These are phyloP conservation scores for Buteo buteo DNA, from an alignment of 2,113 vertebrate genomes.

Conservation along the genomic window DNA sequence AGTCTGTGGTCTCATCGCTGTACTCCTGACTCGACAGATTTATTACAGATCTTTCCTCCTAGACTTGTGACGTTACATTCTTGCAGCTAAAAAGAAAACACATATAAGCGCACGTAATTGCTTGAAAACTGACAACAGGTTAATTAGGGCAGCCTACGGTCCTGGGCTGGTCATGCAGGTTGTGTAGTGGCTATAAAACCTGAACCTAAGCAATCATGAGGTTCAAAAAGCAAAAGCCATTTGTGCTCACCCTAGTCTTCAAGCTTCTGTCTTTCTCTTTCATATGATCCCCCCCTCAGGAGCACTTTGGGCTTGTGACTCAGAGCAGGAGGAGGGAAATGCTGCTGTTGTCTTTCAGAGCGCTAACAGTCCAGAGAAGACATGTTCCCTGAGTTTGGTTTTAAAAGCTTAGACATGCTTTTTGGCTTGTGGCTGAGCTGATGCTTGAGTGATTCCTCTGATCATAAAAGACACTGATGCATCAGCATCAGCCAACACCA, in stretches of 20 bases:
- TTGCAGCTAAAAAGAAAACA: neutral
- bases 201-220: neutral
- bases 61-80: neutral
- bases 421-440: neutral
- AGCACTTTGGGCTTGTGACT: neutral
- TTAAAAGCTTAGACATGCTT: neutral
- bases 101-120: neutral
- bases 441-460: conserved; percentile 9
- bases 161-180: neutral
- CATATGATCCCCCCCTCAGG: accelerated
- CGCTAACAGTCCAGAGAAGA: neutral
- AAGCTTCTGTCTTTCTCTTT: neutral
- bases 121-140: neutral
- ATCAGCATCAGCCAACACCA: neutral
- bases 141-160: neutral
- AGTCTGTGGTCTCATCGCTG: accelerated
- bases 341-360: neutral
- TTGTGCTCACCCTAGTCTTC: neutral
- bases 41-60: neutral
- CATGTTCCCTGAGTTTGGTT: neutral
- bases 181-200: neutral
- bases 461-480: conserved; percentile 28
- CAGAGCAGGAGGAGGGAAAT: neutral
- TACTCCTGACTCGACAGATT: neutral
- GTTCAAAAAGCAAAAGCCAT: neutral